phyloP scores from a whole-genome alignment of 2,888 invertebrate genomes.

The Gandaritis pyraliata region DNA sequence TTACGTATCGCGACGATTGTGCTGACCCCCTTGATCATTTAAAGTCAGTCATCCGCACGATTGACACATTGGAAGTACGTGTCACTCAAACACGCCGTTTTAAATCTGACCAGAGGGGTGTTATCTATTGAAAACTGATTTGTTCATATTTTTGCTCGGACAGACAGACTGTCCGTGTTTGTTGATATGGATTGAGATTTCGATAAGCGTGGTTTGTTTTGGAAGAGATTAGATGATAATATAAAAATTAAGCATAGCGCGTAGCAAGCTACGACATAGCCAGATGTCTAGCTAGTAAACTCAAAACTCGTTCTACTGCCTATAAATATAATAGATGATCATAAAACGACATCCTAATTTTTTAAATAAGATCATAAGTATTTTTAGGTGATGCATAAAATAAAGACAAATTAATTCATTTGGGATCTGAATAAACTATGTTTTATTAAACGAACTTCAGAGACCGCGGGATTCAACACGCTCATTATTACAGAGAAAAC shows the following conservation, averaged over 20 bases:
- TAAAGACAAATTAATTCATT: slow-evolving; percentile 1
- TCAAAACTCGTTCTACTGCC: too few species aligned
- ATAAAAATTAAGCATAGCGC: neutral
- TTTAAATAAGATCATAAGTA: too few species aligned
- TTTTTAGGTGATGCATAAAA: too few species aligned
- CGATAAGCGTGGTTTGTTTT: slow-evolving; percentile 7
- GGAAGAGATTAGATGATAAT: too few species aligned
- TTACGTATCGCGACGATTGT: too few species aligned
- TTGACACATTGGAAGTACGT: slow-evolving; percentile 68
- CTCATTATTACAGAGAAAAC: slow-evolving; percentile 36
- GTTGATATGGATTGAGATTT: slow-evolving; percentile 15
- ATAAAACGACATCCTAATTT: too few species aligned
- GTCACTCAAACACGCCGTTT: slow-evolving; percentile 63
- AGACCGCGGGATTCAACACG: slow-evolving; percentile 25
- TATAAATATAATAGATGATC: too few species aligned
- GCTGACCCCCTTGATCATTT: slow-evolving; percentile 55
- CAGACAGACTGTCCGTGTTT: slow-evolving; percentile 24
- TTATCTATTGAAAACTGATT: slow-evolving; percentile 73
- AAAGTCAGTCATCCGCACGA: slow-evolving; percentile 60
- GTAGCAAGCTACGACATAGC: neutral
- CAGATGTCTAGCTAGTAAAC: too few species aligned
- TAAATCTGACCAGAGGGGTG: slow-evolving; percentile 63
- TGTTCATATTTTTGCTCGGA: slow-evolving; percentile 49
- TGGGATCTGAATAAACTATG: slow-evolving; percentile 19
- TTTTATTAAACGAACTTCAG: slow-evolving; percentile 26